Evolutionary conservation across 2,797 vertebrate species (phyloP), one percentile per base, ranked within the genome.

Genomic region (Clarias pachynema): DNA sequence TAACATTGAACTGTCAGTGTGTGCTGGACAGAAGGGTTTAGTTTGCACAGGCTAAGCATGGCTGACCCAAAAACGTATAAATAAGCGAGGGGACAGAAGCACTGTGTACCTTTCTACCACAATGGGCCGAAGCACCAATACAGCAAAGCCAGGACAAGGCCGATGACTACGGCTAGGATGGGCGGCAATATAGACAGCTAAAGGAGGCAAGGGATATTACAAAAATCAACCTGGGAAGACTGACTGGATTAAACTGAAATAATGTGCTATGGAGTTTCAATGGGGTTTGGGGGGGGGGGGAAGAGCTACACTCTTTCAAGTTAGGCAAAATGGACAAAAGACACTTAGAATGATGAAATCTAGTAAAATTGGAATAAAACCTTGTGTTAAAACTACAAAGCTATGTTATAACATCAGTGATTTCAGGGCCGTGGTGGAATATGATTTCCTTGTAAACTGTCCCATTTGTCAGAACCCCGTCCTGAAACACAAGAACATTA

Each of bases 121-220:
- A 99, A 97, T 95, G 97, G 97, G 95, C 97, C 96, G 97, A 97
- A 98, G 97, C 97, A 99, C 98, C 98, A 99, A 96, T 95, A 97
- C 97, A 99, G 97, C 97, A 98, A 97, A 97, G 97, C 98, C 98
- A 99, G 97, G 97, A 98, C 95, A 96, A 99, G 97, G 96, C 98
- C 96, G 96, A 97, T 96, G 97, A 97, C 96, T 96, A 98, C 94
- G 96, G 97, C 97, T 97, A 98, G 98, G 97, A 98, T 96, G 94
- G 98, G 97, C 96, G 97, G 97, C 97, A 97, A 97, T 95, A 97
- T 95, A 96, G 97, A 96, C 91, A 97, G 97, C 98, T 99, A 96
- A 91, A 96, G 97, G 96, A 98, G 96, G 98, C 96, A 99, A 99
- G 97, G 97, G 96, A 99, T 96, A 97, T 97, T 96, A 97, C 93